Base-by-base conservation (phyloP, 2,113 vertebrate species). In the Sphyrna mokarran region DNA sequence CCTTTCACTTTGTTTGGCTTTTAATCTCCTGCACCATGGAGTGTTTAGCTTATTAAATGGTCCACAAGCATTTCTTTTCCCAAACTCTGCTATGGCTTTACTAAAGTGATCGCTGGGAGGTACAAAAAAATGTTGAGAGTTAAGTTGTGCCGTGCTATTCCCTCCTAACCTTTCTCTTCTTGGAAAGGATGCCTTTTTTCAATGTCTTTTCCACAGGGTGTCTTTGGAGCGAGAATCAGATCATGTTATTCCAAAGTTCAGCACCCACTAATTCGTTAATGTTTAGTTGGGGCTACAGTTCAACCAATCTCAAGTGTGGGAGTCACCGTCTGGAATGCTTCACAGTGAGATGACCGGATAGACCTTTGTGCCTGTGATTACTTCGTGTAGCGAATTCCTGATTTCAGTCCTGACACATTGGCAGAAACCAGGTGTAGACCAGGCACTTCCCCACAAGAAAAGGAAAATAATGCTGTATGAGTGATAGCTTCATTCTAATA, bases 31-130 rank as follows among this genome's bases (percentile, higher is more conserved):
- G 23, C 93, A 94, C 20, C 40, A 69, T 72, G 68, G 68, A 48
- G 23, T 95, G 94, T 95, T 95, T 95, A 95, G 66, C 69, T 70
- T 40, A 16, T 66, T 93, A 37, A 90, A 90, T 90, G 89, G 58
- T 37, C 10, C 33, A 8, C 33, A 22, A 61, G 61, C 61, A 68
- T 37, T n/a, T 63, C 89, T 37, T 93, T 93, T n/a, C 22, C 8
- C 9, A 87, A 54, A 23, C 86, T 89, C 86, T 89, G 9, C 48
- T 58, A 11, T 89, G 86, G 29, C 29, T 76, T 10, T 23, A 23
- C 20, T 20, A 48, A 86, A 48, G 22, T 48, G 18, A 69, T 40
- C 18, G 91, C 63, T 0, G 8, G 63, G 69, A 72, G 68, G 40
- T 72, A 33, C 16, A 72, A 14, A n/a, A 54, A 83, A 37, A 10